phyloP scores from a whole-genome alignment of 2,113 vertebrate genomes.

The Noctilio leporinus region DNA sequence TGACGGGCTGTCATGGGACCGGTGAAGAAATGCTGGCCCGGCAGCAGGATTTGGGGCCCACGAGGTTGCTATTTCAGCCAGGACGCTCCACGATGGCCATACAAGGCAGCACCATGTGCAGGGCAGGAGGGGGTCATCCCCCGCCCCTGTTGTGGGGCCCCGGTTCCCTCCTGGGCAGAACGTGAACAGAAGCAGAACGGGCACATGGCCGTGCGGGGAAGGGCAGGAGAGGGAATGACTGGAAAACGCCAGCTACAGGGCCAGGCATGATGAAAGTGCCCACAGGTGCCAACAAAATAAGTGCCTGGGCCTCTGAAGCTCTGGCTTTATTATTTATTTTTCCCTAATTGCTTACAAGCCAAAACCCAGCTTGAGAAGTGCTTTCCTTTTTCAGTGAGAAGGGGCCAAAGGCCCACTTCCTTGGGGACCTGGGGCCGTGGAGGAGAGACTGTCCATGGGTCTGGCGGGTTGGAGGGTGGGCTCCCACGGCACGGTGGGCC shows the following conservation, averaged over 20 bases:
- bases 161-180: not conserved
- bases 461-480: not conserved
- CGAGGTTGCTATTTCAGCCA: not conserved
- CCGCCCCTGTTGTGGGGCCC: accelerated
- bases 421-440: accelerated
- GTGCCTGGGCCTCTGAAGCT: not conserved
- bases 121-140: not conserved
- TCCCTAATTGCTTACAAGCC: not conserved
- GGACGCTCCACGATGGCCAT: not conserved
- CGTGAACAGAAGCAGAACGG: accelerated
- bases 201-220: accelerated
- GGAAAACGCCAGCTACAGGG: not conserved
- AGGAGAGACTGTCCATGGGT: accelerated
- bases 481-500: accelerated
- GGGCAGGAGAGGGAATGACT: not conserved
- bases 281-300: not conserved
- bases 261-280: accelerated
- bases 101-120: accelerated
- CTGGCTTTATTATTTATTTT: not conserved
- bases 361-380: not conserved
- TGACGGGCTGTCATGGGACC: not conserved
- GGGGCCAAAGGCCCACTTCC: not conserved
- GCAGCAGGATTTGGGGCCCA: accelerated
- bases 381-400: not conserved
- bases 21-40: not conserved